Conservation (phyloP, 1,140 invertebrate species). For the Orchestia grillus region DNA sequence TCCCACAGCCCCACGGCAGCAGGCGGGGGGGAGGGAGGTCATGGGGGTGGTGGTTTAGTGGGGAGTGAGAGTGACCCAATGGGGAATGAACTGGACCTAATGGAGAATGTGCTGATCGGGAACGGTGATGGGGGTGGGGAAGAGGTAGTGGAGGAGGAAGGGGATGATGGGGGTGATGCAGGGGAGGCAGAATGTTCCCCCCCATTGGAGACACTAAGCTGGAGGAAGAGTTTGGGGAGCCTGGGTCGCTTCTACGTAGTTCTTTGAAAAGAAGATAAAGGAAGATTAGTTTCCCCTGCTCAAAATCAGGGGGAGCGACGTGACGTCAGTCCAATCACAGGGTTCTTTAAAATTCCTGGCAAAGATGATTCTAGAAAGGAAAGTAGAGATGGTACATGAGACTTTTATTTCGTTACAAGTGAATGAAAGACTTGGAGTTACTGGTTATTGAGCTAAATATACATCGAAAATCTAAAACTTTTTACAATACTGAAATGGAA, state of each 20-base stretch:
- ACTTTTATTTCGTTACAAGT: too few species aligned
- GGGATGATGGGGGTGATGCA: constrained; percentile 14
- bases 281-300: background rate
- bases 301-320: background rate
- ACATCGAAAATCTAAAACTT: background rate
- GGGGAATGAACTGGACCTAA: constrained; percentile 4
- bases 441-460: background rate
- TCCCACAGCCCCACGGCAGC: constrained; percentile 63
- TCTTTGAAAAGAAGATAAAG: background rate
- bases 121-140: constrained; percentile 18
- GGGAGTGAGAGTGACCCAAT: constrained; percentile 8
- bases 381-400: too few species aligned
- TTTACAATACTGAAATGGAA: background rate
- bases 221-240: background rate
- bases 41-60: constrained; percentile 20
- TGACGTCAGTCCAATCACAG: background rate
- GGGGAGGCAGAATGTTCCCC: constrained; percentile 16
- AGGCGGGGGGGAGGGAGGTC: constrained; percentile 74
- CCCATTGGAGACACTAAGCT: constrained; percentile 26
- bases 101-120: constrained; percentile 10
- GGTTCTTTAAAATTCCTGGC: too few species aligned
- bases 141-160: constrained; percentile 29
- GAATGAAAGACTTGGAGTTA: background rate
- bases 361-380: too few species aligned
- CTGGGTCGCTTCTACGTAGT: constrained; percentile 34